Evolutionary conservation across 30 jellyfish, hydroid and myxozoan genomes (phyloP).

Genomic region (Catostylus mosaicus): DNA sequence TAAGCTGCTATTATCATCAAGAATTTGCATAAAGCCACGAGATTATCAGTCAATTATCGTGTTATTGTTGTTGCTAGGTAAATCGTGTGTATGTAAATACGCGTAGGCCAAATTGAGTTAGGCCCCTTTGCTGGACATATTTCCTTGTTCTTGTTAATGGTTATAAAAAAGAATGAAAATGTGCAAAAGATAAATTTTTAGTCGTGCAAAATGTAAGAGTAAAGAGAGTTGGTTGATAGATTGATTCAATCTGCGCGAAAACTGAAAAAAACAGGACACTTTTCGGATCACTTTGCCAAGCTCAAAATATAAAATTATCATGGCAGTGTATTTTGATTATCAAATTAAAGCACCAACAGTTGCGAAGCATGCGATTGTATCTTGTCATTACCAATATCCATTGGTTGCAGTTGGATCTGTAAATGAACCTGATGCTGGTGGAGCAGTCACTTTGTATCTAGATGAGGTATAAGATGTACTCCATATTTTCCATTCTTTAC

Average conservation of each 20-base stretch:
- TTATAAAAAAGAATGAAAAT: not conserved
- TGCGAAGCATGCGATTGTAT: conserved; percentile 53
- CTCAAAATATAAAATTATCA: not conserved
- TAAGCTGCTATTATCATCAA: not conserved
- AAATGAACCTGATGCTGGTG: conserved; percentile 72
- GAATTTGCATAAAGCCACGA: not conserved
- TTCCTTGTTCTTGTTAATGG: not conserved
- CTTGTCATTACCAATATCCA: conserved; percentile 86
- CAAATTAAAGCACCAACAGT: conserved; percentile 69
- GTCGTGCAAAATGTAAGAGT: not conserved
- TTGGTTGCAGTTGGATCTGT: conserved; percentile 89
- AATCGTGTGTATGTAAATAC: conserved; percentile 18
- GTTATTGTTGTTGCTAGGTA: conserved; percentile 41
- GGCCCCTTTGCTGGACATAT: not conserved
- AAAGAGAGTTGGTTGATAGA: not conserved
- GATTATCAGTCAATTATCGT: not conserved
- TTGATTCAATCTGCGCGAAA: not conserved
- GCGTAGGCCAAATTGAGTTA: not conserved
- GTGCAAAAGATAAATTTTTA: not conserved
- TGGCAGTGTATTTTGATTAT: conserved; percentile 98
- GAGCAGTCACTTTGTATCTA: conserved; percentile 74
- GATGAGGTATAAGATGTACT: conserved; percentile 81
- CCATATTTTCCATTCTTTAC: not conserved
- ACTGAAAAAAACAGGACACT: not conserved
- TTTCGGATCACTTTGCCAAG: not conserved